Conservation (phyloP, 2,888 invertebrate genomes). For the Lasioglossum malachurum region DNA sequence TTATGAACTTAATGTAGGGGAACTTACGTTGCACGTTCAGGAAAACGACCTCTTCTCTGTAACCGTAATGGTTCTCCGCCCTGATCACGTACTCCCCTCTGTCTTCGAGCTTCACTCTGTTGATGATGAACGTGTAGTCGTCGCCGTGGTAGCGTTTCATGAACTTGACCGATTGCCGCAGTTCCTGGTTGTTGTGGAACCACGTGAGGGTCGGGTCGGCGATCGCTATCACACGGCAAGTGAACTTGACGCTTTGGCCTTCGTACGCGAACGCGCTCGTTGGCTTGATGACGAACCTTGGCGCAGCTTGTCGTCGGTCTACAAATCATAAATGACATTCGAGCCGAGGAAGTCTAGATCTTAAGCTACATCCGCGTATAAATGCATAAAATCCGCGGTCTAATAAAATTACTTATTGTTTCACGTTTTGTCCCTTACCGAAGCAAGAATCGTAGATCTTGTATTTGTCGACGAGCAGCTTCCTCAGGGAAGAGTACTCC, state of each 20-base stretch:
- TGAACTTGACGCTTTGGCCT: slow-evolving; percentile 98
- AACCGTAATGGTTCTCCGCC: slow-evolving; percentile 98
- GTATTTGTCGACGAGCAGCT: slow-evolving; percentile 98
- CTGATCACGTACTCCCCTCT: slow-evolving; percentile 98
- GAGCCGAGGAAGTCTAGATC: too few relatives aligned
- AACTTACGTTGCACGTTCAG: slow-evolving; percentile 96
- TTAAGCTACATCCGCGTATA: too few relatives aligned
- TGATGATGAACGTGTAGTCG: slow-evolving; percentile 99
- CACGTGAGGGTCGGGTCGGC: slow-evolving; percentile 98
- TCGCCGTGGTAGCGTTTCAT: slow-evolving; percentile 99
- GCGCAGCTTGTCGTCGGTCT: slow-evolving; percentile 99
- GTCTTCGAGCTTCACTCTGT: slow-evolving; percentile 97
- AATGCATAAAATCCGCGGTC: too few relatives aligned
- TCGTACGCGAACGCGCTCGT: slow-evolving; percentile 98
- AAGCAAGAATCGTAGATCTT: slow-evolving; percentile 98
- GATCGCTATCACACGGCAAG: slow-evolving; percentile 97
- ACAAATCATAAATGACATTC: slow-evolving; percentile 21
- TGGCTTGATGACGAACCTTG: slow-evolving; percentile 98
- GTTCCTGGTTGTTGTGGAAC: slow-evolving; percentile 96
- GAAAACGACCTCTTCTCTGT: slow-evolving; percentile 98
- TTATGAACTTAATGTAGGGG: not conserved
- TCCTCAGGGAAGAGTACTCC: slow-evolving; percentile 98
- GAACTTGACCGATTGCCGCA: slow-evolving; percentile 98
- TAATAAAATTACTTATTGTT: not conserved
- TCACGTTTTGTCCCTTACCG: slow-evolving; percentile 87